Base-by-base conservation (phyloP, 2,888 invertebrate species). In the Pseudolycoriella hygida region DNA sequence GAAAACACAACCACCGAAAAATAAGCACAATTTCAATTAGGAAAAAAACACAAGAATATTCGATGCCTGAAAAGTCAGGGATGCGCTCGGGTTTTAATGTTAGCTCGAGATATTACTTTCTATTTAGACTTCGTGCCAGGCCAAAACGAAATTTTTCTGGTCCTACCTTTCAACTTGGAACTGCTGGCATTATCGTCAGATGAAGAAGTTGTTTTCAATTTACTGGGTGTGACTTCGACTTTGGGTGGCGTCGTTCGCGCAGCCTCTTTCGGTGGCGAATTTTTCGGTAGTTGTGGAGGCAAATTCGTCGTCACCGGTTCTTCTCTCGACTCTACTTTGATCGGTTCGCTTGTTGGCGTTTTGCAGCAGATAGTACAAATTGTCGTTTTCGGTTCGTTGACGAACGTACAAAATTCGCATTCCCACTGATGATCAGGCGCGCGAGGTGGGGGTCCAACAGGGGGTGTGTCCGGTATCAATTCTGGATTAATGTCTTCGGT, bases 331-430 rank as follows among this genome's bases (percentile, higher is more conserved):
- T 14, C 3, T 3, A 25, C n/a, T 32, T 34, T 38, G 18, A 18
- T 39, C 2, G 62, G 60, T 0, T 53, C 47, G 18, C 54, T 58
- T 11, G 71, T 71, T 1, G 77, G 76, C 1, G 90, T 90, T 59
- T 88, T 87, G 57, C 89, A 90, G 59, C 90, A 92, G 43, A 90
- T 77, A 12, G 74, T 71, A 58, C 90, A 90, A 34, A 90, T 82
- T 53, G 80, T 76, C 1, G 78, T 75, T 17, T 80, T 81, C 0
- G 81, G 67, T 49, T 82, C 80, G 59, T 92, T 92, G 3, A 88
- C 80, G 59, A 79, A 89, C 0, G 90, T 92, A 59, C 90, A 92
- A 57, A 88, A 86, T 56, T 87, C 85, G 60, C 90, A 92, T 51
- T 84, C 77, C 90, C 90, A 92, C 46, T 73, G 67, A 12, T 72